Evolutionary conservation across 2,797 vertebrate species (phyloP), one percentile per base, ranked within the genome.

Genomic region (Gobio occitaniae): DNA sequence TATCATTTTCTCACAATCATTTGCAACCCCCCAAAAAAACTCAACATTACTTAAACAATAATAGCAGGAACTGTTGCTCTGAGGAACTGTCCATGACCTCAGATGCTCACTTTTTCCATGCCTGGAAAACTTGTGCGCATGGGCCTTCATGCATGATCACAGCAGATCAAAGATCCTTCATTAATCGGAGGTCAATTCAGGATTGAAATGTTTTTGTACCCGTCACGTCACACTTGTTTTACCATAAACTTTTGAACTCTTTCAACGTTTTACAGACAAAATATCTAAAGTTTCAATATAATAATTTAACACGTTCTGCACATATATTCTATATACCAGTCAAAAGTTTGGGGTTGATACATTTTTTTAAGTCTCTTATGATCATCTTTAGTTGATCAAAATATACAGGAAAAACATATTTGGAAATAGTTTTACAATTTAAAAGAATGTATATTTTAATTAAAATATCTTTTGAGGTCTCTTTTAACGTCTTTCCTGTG

Each of bases 111-210:
- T 69, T 87, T 87, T 88, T 87, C 83, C 83, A 86, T 69, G 44
- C 17, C 21, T 82, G 81, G 89, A 89, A 89, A 87, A 84, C 56
- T 25, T 87, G 81, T 86, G 69, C 36, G 38, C 86, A 76, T 79
- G 36, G 36, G 83, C 41, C 72, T 56, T 84, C 69, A 65, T 50
- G 83, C 84, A 86, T 77, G 80, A 86, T 81, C 44, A 80, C 47
- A 74, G 44, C 61, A 84, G 47, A 83, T 87, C 78, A 85, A 74
- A 83, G 68, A 77, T 66, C 25, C 25, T 69, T 44, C 79, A 71
- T 63, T 32, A 48, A 82, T 65, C 50, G 65, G 13, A 84, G 79
- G 74, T 84, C 80, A 83, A 44, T 85, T 76, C 52, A 66, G 56
- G n/a, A 54, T 48, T 48, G 10, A 78, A 78, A 66, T 63, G 54